Evolutionary conservation across 2,888 invertebrate genomes (phyloP).

Genomic region (Dascillus cervinus): DNA sequence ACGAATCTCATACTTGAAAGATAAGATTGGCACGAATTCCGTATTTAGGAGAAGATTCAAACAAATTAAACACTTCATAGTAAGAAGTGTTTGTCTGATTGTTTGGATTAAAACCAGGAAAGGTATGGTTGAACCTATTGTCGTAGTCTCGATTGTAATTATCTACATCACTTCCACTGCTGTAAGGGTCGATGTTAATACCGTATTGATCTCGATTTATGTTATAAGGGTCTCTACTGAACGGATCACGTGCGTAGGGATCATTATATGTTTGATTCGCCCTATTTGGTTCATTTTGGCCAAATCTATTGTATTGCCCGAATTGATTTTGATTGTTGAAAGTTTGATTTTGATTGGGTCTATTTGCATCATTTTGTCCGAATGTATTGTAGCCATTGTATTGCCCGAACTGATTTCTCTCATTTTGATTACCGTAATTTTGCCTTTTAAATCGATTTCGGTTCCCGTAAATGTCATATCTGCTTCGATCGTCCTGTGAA

Average conservation of each 20-base stretch:
- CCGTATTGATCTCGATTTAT: slow-evolving; percentile 33
- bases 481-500: slow-evolving; percentile 25
- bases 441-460: slow-evolving; percentile 27
- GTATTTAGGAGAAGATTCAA: slow-evolving; percentile 62
- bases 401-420: slow-evolving; percentile 4
- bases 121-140: slow-evolving; percentile 13
- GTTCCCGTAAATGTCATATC: slow-evolving; percentile 23
- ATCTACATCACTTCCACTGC: slow-evolving; percentile 15
- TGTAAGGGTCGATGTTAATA: slow-evolving; percentile 34
- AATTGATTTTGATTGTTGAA: too few relatives aligned
- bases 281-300: not conserved
- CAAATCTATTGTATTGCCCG: slow-evolving; percentile 1
- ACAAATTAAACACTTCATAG: slow-evolving; percentile 62
- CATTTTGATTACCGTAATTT: slow-evolving; percentile 5
- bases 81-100: slow-evolving; percentile 28
- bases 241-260: slow-evolving; percentile 21
- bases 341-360: slow-evolving; percentile 4
- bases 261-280: too few relatives aligned
- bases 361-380: slow-evolving; percentile 1
- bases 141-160: slow-evolving; percentile 15
- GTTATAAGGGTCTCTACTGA: slow-evolving; percentile 28
- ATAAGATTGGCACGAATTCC: slow-evolving; percentile 66
- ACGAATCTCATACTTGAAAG: slow-evolving; percentile 55
- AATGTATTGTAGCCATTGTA: not conserved
- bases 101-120: slow-evolving; percentile 3